These are phyloP conservation scores for Pandion haliaetus DNA, from an alignment of 2,113 vertebrate genomes.

Conservation along the genomic window DNA sequence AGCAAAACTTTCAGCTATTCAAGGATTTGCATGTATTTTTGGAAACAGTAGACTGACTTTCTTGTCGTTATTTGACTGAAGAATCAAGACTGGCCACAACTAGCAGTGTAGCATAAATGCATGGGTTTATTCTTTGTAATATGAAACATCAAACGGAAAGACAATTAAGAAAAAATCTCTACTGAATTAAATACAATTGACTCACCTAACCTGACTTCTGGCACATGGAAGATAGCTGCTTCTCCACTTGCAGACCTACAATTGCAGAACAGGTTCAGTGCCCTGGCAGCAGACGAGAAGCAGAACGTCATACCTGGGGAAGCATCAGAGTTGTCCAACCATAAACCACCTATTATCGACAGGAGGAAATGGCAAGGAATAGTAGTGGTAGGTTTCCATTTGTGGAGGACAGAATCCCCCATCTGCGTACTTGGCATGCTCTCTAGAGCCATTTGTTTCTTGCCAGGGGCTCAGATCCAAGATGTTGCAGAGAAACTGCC, in stretches of 20 bases:
- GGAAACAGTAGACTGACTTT: background rate
- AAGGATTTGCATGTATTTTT: background rate
- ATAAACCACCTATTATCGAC: background rate
- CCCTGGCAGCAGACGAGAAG: background rate
- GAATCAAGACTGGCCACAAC: background rate
- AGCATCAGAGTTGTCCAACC: background rate
- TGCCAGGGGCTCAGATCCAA: background rate
- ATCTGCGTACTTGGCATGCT: slow-evolving; percentile 8
- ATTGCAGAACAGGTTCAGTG: background rate
- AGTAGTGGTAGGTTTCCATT: background rate
- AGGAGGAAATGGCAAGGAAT: background rate
- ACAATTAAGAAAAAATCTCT: background rate
- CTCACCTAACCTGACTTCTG: background rate
- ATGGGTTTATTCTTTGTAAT: background rate
- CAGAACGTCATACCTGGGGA: background rate
- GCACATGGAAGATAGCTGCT: background rate
- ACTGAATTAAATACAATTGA: background rate
- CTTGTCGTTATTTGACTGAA: background rate
- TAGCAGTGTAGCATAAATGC: background rate
- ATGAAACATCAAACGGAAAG: background rate
- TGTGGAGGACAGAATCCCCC: background rate
- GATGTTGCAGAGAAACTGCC: background rate
- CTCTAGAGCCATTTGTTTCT: background rate
- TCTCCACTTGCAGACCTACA: background rate
- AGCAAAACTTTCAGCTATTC: background rate